Evolutionary conservation across 2,888 invertebrate genomes (phyloP).

Genomic region (Aproaerema taeniolella): DNA sequence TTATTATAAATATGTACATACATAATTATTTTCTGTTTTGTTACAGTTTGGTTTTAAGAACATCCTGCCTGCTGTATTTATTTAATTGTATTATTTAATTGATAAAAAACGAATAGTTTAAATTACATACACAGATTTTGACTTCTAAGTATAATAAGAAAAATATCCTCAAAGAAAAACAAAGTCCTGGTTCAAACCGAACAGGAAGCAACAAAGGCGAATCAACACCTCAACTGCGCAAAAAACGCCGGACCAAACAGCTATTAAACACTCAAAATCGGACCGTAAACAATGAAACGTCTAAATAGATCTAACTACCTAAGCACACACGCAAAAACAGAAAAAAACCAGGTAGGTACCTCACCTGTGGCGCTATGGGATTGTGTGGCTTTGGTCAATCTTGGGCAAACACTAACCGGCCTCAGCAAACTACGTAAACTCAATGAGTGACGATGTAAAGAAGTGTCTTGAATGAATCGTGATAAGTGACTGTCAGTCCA

Average conservation of each 20-base stretch:
- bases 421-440: conserved; percentile 49
- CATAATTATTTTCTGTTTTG: too few relatives aligned
- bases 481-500: conserved; percentile 22
- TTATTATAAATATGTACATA: too few relatives aligned
- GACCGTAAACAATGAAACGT: conserved; percentile 15
- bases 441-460: conserved; percentile 46
- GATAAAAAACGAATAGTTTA: too few relatives aligned
- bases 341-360: conserved; percentile 44
- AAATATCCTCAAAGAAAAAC: too few relatives aligned
- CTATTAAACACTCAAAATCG: conserved; percentile 31
- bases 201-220: conserved; percentile 12
- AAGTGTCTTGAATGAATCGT: conserved; percentile 50
- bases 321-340: conserved; percentile 45
- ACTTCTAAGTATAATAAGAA: too few relatives aligned
- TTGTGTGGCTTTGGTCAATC: conserved; percentile 38
- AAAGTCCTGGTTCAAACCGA: too few relatives aligned
- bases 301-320: conserved; percentile 37
- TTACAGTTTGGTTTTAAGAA: too few relatives aligned
- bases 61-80: too few relatives aligned
- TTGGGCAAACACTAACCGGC: conserved; percentile 50
- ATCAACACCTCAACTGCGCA: conserved; percentile 10
- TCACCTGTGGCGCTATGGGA: conserved; percentile 68
- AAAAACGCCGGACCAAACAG: conserved; percentile 26
- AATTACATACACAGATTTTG: too few relatives aligned
- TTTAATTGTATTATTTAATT: too few relatives aligned